Evolutionary conservation across 2,113 vertebrate species (phyloP), one percentile per base, ranked within the genome.

Genomic region (Sphaerodactylus townsendi): DNA sequence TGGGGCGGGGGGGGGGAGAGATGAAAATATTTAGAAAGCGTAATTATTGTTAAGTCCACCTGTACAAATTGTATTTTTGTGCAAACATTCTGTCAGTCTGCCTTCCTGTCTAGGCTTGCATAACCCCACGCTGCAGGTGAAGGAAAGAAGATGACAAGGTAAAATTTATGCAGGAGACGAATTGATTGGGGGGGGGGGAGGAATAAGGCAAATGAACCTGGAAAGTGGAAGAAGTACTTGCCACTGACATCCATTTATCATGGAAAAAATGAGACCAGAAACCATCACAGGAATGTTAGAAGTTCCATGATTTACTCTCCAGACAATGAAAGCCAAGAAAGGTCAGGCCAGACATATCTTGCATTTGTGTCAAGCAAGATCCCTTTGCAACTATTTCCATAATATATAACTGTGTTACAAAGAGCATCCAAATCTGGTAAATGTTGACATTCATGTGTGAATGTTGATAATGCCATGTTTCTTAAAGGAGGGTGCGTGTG

Each of bases 281-380:
- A 82, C 72, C 44, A 77, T 46, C 56, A 69, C 23, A 91, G 90
- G 93, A 92, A 94, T 93, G 92, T 77, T 72, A 94, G 93, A 94
- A 95, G 95, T 95, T 85, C 88, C 85, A 8, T 93, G 71, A 94
- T 88, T 93, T 86, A 94, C 88, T 94, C 83, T 33, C 1, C 88
- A 95, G 90, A 83, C 87, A 85, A 84, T 86, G 88, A 87, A 92
- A 90, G 90, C 70, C 91, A 83, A 62, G 70, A 75, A 86, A 93
- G 92, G 93, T 89, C 89, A 25, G 87, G 79, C 72, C 88, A 84
- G 88, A 89, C 5, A 66, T 86, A 86, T 84, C 74, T 64, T 66
- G 35, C 83, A 37, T 79, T 90, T 88, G 70, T 81, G 85, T 13
- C 0, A n/a, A 71, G 79, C 76, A 66, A 86, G 83, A 87, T 71